These are phyloP conservation scores for Yasuhikotakia modesta DNA, from an alignment of 2,797 vertebrate species.

Conservation along the genomic window DNA sequence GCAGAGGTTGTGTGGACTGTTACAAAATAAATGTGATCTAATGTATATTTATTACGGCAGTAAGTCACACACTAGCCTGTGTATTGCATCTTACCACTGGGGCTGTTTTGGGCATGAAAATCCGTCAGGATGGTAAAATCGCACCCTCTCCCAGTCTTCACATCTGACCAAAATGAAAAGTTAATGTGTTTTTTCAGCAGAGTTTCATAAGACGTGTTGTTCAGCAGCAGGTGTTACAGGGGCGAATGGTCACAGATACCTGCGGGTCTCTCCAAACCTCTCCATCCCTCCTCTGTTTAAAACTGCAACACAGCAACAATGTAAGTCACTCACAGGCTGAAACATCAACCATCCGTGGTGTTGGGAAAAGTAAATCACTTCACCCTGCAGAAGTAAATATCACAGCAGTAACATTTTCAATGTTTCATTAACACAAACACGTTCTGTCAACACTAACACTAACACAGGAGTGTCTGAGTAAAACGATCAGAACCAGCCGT, in stretches of 20 bases:
- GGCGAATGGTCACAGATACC: slow-evolving; percentile 8
- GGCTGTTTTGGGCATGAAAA: background rate
- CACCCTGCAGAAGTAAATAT: background rate
- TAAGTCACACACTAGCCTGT: background rate
- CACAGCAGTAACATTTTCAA: background rate
- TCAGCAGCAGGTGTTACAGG: background rate
- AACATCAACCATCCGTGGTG: background rate
- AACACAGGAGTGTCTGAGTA: background rate
- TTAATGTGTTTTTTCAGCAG: background rate
- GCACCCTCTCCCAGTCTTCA: no score
- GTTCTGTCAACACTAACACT: no score
- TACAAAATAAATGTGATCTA: background rate
- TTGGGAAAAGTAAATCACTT: background rate
- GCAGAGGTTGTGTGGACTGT: background rate
- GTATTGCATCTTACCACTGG: no score
- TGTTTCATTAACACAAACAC: background rate
- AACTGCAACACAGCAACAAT: background rate
- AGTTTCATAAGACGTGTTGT: background rate
- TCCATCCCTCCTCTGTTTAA: background rate
- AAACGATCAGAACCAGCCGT: background rate
- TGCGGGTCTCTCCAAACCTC: slow-evolving; percentile 14
- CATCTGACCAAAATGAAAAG: background rate
- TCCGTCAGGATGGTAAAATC: no score
- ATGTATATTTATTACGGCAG: background rate
- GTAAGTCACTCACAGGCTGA: background rate